Conservation (phyloP, 1,140 invertebrate species). For the Agrypnia vestita region DNA sequence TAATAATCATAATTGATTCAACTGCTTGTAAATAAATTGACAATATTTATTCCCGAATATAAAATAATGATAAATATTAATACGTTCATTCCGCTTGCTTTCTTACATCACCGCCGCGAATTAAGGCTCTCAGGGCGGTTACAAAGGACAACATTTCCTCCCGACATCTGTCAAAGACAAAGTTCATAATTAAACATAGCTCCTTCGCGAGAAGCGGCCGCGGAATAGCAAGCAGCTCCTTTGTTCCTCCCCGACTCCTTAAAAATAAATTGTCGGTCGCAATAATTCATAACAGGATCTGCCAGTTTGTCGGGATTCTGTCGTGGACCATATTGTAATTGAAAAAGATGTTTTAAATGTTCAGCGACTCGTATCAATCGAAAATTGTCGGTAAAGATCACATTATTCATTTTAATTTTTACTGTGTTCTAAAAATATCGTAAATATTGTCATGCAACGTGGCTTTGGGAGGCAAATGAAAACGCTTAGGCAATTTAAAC, state of each 20-base stretch:
- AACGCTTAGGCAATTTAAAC: too few species aligned
- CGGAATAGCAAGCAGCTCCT: constrained; percentile 18
- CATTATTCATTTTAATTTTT: too few species aligned
- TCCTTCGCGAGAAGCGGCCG: not conserved
- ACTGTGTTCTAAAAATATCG: too few species aligned
- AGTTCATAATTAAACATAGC: constrained; percentile 45
- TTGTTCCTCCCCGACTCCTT: not conserved
- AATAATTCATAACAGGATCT: not conserved
- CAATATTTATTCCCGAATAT: not conserved
- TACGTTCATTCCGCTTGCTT: not conserved
- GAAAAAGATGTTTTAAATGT: too few species aligned
- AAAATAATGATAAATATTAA: not conserved
- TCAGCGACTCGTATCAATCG: too few species aligned
- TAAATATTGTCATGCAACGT: too few species aligned
- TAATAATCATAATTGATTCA: too few species aligned
- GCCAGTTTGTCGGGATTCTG: not conserved
- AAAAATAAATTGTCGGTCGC: not conserved
- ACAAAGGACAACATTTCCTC: not conserved
- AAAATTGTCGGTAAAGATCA: too few species aligned
- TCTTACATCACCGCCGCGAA: not conserved
- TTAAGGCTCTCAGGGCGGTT: not conserved
- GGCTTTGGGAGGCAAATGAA: too few species aligned
- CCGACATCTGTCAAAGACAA: constrained; percentile 35
- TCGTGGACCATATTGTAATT: too few species aligned
- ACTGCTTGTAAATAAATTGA: too few species aligned